Percentiles rank a stretch among this genome's conserved stretches.
Conservation (phyloP, 2,888 invertebrate species). For the Machimus atricapillus region DNA sequence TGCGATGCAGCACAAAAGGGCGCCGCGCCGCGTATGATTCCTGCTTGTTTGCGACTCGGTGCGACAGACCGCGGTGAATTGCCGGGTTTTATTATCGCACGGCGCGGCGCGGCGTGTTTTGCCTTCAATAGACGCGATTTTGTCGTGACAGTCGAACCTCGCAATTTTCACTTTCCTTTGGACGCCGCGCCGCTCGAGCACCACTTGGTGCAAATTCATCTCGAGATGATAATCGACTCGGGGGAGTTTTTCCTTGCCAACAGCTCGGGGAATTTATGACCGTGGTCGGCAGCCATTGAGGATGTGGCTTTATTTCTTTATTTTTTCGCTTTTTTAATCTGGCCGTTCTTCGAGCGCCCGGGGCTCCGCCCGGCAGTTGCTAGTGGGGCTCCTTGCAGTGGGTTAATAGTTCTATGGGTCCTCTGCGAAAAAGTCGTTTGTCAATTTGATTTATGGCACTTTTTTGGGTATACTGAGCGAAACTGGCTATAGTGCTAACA, state of each 20-base stretch:
- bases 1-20: background rate
- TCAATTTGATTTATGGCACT: conserved; percentile 2
- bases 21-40: background rate
- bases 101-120: background rate
- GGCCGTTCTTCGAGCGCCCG: background rate
- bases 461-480: background rate
- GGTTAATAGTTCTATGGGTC: background rate
- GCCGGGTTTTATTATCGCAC: background rate
- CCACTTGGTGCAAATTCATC: background rate
- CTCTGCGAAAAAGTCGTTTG: background rate
- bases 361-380: no score
- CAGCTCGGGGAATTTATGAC: background rate
- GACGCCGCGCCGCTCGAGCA: background rate
- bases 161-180: background rate
- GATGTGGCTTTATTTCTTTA: background rate
- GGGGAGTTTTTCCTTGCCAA: background rate
- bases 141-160: background rate
- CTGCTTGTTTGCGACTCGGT: background rate
- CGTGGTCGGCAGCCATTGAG: background rate
- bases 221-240: background rate
- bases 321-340: background rate
- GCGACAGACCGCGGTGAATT: background rate
- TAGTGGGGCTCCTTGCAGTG: background rate
- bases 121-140: background rate
- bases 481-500: background rate